Evolutionary conservation across 2,888 invertebrate species (phyloP), one percentile per base, ranked within the genome.

Genomic region (Stegana nigrithorax): DNA sequence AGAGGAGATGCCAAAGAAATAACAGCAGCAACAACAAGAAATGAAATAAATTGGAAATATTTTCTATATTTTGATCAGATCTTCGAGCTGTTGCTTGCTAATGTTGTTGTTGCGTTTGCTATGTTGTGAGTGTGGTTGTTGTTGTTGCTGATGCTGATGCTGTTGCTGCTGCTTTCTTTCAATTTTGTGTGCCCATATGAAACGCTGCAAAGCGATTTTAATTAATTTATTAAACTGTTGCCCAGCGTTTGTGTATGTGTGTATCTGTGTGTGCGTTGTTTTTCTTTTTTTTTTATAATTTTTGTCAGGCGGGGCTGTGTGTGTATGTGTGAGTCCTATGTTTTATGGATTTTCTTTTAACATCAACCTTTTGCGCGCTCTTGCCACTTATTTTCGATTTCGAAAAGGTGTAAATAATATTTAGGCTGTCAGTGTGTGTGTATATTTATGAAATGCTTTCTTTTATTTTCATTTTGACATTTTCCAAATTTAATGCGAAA

Each of bases 11-110:
- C n/a, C 14, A 17, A 39, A 39, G 42, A 57, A 57, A 42, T 7
- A 56, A 39, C 7, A 59, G 55, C 23, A 56, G 25, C 45, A 42
- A 26, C 36, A 57, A 42, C 10, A 32, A 51, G 29, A 51, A 12
- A 26, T n/a, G 53, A 50, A 29, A 55, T 36, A 55, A 55, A 55
- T 55, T 55, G 55, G 55, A 55, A 55, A 55, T 55, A 17, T 55
- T 17, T 55, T 72, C 70, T 73, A 69, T 75, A 44, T 58, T 68
- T n/a, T n/a, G n/a, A n/a, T n/a, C n/a, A n/a, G n/a, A n/a, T n/a
- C n/a, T n/a, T n/a, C n/a, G n/a, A n/a, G n/a, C n/a, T n/a, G n/a
- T n/a, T n/a, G n/a, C n/a, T n/a, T n/a, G n/a, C n/a, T n/a, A n/a
- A n/a, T n/a, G n/a, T n/a, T n/a, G n/a, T n/a, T n/a, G n/a, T n/a